A percentile compares a stretch with the other conserved stretches of the same genome.
These are phyloP conservation scores for Himalopsyche tibetana DNA, from an alignment of 2,888 invertebrate genomes.

Conservation along the genomic window DNA sequence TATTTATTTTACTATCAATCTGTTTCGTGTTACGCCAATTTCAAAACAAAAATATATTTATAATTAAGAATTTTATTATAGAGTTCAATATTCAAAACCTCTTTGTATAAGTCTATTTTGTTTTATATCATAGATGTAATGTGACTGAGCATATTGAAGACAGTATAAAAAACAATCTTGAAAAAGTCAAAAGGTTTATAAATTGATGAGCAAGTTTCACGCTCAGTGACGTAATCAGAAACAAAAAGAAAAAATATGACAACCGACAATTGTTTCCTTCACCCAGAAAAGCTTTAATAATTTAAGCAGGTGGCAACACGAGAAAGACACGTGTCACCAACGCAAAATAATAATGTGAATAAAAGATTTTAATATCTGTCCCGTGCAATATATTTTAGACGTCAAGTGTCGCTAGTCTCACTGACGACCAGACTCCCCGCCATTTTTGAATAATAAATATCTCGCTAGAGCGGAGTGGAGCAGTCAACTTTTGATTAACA, in stretches of 20 bases:
- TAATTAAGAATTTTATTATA: too few relatives aligned
- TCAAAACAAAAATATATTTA: too few relatives aligned
- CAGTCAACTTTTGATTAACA: constrained; percentile 24
- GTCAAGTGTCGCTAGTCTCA: constrained; percentile 46
- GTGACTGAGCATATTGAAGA: neutral
- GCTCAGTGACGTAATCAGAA: neutral
- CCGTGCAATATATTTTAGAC: constrained; percentile 56
- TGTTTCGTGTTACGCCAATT: too few relatives aligned
- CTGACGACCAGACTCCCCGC: constrained; percentile 17
- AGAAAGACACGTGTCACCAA: constrained; percentile 39
- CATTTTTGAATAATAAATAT: constrained; percentile 36
- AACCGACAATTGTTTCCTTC: constrained; percentile 2
- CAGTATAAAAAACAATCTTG: neutral
- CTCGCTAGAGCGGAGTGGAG: neutral
- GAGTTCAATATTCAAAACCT: too few relatives aligned
- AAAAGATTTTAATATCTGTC: constrained; percentile 60
- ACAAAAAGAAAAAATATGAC: neutral
- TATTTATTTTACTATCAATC: too few relatives aligned
- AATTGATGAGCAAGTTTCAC: neutral
- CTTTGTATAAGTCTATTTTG: neutral
- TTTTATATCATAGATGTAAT: neutral
- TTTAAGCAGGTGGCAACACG: constrained; percentile 32
- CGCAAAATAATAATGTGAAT: constrained; percentile 53
- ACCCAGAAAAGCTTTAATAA: neutral
- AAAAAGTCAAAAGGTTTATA: too few relatives aligned